A percentile compares a stretch with the other conserved stretches of the same genome.
These are phyloP conservation scores for Cochlearius cochlearius DNA, from an alignment of 2,113 vertebrate genomes.

Conservation along the genomic window DNA sequence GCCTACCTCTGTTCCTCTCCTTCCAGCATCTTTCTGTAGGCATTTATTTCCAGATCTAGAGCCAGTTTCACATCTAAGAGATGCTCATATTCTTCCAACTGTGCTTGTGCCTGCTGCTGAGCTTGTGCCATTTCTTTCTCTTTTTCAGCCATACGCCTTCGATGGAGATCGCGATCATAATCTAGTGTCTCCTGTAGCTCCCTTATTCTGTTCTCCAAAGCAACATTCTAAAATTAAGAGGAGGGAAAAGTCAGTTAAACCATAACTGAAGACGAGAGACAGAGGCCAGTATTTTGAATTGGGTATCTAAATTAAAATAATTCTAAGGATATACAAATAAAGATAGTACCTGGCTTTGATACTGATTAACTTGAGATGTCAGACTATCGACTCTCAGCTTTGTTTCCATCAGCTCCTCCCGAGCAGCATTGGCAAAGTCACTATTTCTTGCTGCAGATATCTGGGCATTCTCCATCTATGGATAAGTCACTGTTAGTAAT, in stretches of 20 bases:
- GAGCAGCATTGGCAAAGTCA: slow-evolving; percentile 63
- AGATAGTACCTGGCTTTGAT: slow-evolving; percentile 76
- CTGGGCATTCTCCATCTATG: slow-evolving; percentile 81
- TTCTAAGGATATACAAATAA: neutral
- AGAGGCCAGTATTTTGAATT: neutral
- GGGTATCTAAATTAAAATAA: neutral
- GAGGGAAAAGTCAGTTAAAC: neutral
- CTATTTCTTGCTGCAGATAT: slow-evolving; percentile 70
- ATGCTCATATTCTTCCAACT: slow-evolving; percentile 82
- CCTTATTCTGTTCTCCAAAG: slow-evolving; percentile 68
- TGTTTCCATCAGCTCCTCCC: slow-evolving; percentile 74
- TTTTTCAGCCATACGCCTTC: slow-evolving; percentile 73
- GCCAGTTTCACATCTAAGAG: slow-evolving; percentile 85
- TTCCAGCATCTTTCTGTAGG: slow-evolving; percentile 87
- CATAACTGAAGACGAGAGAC: neutral
- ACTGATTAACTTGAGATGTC: slow-evolving; percentile 70
- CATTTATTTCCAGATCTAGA: slow-evolving; percentile 86
- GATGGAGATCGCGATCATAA: slow-evolving; percentile 67
- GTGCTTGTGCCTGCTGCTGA: slow-evolving; percentile 70
- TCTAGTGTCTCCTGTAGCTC: slow-evolving; percentile 78
- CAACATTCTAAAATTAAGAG: slow-evolving; percentile 66
- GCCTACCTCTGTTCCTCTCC: slow-evolving; percentile 85
- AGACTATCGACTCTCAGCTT: slow-evolving; percentile 71
- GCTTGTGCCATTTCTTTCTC: slow-evolving; percentile 75
- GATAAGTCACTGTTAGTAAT: neutral